Conservation (phyloP, 2,888 invertebrate genomes). For the Platerodrilus igneus region DNA sequence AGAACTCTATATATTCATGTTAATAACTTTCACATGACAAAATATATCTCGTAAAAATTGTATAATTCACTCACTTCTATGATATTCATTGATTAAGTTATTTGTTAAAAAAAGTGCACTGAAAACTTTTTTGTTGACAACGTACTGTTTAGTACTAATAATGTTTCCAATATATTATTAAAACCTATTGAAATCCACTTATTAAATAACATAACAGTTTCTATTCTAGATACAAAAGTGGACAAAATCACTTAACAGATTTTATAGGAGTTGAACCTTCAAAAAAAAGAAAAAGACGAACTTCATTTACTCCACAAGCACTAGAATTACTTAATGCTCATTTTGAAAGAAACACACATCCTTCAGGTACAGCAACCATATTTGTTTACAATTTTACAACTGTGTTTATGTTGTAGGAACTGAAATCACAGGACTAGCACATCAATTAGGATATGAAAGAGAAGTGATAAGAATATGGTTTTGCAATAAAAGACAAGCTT, state of each 20-base stretch:
- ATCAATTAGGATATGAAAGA: constrained; percentile 92
- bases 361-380: constrained; percentile 71
- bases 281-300: constrained; percentile 93
- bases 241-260: constrained; percentile 90
- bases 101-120: no score
- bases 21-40: no score
- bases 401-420: constrained; percentile 61
- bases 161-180: no score
- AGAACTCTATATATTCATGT: no score
- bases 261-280: constrained; percentile 95
- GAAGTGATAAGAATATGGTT: constrained; percentile 99
- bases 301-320: constrained; percentile 96
- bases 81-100: no score
- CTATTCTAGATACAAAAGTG: constrained; percentile 77
- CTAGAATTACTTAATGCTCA: constrained; percentile 90
- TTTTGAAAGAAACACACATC: constrained; percentile 96
- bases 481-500: constrained; percentile 95
- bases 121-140: no score
- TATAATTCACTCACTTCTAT: no score
- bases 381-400: no score
- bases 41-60: no score
- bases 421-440: constrained; percentile 93
- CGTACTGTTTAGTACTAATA: no score
- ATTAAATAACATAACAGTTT: constrained; percentile 37
- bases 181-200: constrained; percentile 11